A percentile compares a stretch with the other conserved stretches of the same genome.
phyloP scores from a whole-genome alignment of 2,888 invertebrate species.

The Agonopterix alstromeriana region DNA sequence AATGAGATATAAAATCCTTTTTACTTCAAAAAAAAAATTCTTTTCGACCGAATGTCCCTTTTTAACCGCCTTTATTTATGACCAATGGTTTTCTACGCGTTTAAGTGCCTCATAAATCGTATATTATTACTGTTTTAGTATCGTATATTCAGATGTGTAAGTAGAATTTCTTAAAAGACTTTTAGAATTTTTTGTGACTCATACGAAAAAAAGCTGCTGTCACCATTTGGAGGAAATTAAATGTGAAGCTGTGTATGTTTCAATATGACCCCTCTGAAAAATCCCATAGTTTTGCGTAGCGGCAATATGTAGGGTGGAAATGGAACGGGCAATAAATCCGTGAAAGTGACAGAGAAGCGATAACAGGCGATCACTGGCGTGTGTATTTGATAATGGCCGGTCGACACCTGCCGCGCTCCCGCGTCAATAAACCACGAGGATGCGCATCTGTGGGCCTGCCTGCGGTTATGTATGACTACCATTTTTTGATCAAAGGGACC shows the following conservation, averaged over 20 bases:
- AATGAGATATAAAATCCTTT: not conserved
- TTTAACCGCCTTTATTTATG: constrained; percentile 34
- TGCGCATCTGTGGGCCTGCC: not conserved
- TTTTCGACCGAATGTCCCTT: constrained; percentile 26
- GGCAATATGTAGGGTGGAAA: constrained; percentile 14
- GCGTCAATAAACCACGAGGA: constrained; percentile 12
- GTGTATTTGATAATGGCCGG: constrained; percentile 52
- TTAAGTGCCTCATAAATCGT: constrained; percentile 45
- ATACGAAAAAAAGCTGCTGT: too few relatives aligned
- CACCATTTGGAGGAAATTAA: too few relatives aligned
- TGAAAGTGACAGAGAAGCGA: constrained; percentile 47
- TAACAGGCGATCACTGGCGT: constrained; percentile 48
- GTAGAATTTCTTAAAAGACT: constrained; percentile 6
- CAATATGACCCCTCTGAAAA: too few relatives aligned
- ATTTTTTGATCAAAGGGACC: too few relatives aligned
- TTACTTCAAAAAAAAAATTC: constrained; percentile 4
- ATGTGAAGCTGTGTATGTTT: too few relatives aligned
- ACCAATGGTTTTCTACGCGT: constrained; percentile 38
- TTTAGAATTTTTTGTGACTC: not conserved
- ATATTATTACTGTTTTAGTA: constrained; percentile 42
- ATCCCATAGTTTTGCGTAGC: too few relatives aligned
- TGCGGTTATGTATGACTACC: too few relatives aligned
- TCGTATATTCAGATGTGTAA: constrained; percentile 28
- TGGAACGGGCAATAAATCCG: constrained; percentile 49
- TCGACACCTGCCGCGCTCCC: constrained; percentile 37